Evolutionary conservation across 2,113 vertebrate genomes (phyloP).

Genomic region (Phylloscopus trochiloides): DNA sequence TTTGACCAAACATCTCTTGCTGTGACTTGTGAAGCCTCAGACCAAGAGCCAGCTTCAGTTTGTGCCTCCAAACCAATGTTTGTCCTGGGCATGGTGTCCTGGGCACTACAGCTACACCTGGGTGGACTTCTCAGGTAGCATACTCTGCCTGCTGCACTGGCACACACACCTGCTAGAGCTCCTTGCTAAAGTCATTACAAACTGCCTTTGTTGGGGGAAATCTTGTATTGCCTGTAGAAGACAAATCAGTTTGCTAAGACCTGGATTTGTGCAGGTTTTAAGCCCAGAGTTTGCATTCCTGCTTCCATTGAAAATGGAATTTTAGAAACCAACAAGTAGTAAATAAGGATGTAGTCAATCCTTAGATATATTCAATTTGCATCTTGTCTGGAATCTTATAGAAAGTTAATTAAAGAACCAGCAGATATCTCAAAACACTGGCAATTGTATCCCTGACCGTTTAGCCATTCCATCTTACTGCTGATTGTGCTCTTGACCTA

Average conservation of each 20-base stretch:
- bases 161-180: background rate
- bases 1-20: background rate
- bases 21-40: background rate
- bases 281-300: background rate
- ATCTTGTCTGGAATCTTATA: background rate
- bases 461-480: background rate
- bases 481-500: background rate
- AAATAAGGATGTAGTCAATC: background rate
- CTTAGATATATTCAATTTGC: background rate
- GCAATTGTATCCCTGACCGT: background rate
- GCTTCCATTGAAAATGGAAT: background rate
- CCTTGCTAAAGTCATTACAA: background rate
- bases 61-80: background rate
- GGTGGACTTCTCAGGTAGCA: background rate
- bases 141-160: background rate
- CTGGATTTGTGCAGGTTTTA: background rate
- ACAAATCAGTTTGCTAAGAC: background rate
- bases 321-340: background rate
- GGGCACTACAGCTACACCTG: background rate
- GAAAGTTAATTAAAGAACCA: background rate
- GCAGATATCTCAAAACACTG: background rate
- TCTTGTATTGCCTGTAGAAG: background rate
- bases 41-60: background rate
- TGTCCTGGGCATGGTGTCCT: background rate
- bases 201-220: background rate